Conservation (phyloP, 2,797 vertebrate species). For the Coregonus sp. region DNA sequence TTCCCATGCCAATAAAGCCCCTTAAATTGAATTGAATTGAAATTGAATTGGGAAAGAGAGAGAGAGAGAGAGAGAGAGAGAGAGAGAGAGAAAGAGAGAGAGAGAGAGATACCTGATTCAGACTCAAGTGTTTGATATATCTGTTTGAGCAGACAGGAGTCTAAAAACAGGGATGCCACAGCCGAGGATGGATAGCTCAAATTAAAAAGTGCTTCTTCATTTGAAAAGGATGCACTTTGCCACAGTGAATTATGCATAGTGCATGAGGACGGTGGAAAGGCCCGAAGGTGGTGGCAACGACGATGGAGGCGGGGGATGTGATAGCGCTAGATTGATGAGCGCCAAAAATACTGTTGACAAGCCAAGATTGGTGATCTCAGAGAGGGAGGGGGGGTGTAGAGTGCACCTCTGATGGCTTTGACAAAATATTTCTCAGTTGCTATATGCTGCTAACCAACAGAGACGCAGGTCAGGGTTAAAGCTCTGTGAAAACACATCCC, state of each 20-base stretch:
- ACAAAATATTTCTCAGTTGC: slow-evolving; percentile 18
- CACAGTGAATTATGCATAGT: slow-evolving; percentile 24
- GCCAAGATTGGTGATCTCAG: slow-evolving; percentile 24
- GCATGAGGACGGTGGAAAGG: slow-evolving; percentile 10
- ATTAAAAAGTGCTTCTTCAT: slow-evolving; percentile 34
- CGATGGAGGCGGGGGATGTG: not conserved
- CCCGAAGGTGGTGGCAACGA: not conserved
- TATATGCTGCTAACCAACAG: not conserved
- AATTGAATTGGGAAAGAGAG: not conserved
- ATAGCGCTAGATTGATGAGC: slow-evolving; percentile 23
- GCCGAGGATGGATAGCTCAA: slow-evolving; percentile 31
- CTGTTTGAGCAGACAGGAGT: slow-evolving; percentile 13
- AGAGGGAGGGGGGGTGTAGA: not conserved
- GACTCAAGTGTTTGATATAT: slow-evolving; percentile 1
- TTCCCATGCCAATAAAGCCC: no score
- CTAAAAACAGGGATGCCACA: not conserved
- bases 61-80: not conserved
- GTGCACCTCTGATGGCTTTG: slow-evolving; percentile 10
- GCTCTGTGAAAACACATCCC: not conserved
- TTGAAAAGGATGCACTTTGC: not conserved
- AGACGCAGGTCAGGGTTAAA: not conserved
- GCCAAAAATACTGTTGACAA: slow-evolving; percentile 32
- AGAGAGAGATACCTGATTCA: slow-evolving; percentile 3
- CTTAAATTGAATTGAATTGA: no score
- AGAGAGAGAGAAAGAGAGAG: not conserved